Evolutionary conservation across 2,888 invertebrate genomes (phyloP), one percentile per base, ranked within the genome.

Genomic region (Pycnomerus fuliginosus): DNA sequence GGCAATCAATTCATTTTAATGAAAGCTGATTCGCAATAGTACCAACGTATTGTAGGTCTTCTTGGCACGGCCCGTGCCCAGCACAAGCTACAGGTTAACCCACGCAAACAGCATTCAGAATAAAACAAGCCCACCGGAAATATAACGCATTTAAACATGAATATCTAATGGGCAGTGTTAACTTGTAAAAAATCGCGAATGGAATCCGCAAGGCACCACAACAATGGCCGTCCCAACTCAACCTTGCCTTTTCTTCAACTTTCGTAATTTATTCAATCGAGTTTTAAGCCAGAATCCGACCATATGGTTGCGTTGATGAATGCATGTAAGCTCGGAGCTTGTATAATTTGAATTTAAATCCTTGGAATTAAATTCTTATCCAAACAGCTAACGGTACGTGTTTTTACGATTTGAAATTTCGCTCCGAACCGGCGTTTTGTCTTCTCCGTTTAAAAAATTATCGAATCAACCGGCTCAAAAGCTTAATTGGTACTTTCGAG

Each of bases 61-160:
- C n/a, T n/a, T n/a, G n/a, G n/a, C n/a, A n/a, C 5, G 60, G 56
- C 64, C 61, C 64, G 64, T 64, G 64, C 62, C 59, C 53, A 61
- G 59, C 62, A 57, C 62, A 59, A 56, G 61, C 59, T 55, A 55
- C 53, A 49, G 49, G 50, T 61, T 61, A 56, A 47, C 64, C 64
- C 64, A 64, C 64, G 64, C 64, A 60, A 52, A 54, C 53, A 50
- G 53, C 53, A 53, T 58, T 52, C 57, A 55, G 55, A 61, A 64
- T 58, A 61, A 62, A 64, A 61, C 63, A 57, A 60, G 59, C 55
- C 54, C 61, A 64, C 65, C 65, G 65, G 65, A 65, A 65, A 64
- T 58, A 59, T 56, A 60, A 50, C 58, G 57, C 38, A 49, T 47
- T 46, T 47, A 48, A 50, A 49, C 53, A 48, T 53, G 53, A 50